Conservation (phyloP, 2,113 vertebrate species). For the Colius striatus region DNA sequence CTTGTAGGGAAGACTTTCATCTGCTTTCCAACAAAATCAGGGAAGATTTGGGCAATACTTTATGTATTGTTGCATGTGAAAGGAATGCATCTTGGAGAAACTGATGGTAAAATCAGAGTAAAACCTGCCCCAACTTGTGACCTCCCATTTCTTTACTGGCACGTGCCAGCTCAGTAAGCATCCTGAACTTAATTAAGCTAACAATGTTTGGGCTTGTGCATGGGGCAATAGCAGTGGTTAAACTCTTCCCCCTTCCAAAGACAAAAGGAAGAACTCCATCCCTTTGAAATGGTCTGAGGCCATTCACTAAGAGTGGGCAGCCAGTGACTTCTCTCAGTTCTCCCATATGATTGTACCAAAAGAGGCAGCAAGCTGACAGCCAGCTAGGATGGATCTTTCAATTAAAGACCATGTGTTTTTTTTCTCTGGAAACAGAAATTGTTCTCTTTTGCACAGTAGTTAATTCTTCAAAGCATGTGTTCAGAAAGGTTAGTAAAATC, state of each 20-base stretch:
- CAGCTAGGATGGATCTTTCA: background rate
- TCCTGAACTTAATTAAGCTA: background rate
- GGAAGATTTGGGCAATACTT: background rate
- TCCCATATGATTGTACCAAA: background rate
- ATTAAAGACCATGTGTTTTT: fast-evolving
- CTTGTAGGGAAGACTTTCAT: background rate
- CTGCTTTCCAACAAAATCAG: background rate
- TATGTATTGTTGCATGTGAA: background rate
- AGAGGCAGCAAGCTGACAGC: background rate
- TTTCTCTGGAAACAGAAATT: background rate
- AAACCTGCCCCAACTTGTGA: background rate
- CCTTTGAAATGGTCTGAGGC: background rate
- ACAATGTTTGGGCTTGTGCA: background rate
- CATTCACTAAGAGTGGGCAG: background rate
- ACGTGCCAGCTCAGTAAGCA: background rate
- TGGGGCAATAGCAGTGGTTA: background rate
- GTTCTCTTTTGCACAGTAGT: background rate
- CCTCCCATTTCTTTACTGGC: background rate
- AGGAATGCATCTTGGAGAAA: background rate
- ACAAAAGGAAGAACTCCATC: background rate
- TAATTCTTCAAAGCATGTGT: background rate
- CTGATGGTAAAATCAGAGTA: background rate
- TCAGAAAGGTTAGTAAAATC: background rate
- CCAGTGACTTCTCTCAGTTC: background rate
- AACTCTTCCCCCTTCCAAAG: background rate